These are phyloP conservation scores for Chelonus insularis DNA, from an alignment of 1,140 invertebrate species.

Conservation along the genomic window DNA sequence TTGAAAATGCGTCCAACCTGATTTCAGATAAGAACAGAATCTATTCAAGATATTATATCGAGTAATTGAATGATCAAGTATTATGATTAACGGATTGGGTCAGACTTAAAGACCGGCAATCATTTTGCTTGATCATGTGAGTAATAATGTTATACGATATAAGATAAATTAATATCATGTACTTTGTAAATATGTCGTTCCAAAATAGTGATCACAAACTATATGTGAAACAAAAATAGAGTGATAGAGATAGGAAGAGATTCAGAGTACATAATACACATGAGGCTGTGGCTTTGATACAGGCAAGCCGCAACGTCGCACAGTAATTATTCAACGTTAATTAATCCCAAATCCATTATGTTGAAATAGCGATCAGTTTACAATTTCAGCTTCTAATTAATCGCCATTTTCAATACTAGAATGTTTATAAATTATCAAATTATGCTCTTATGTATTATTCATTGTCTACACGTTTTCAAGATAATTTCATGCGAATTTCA, in stretches of 20 bases:
- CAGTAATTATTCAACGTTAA: conserved; percentile 26
- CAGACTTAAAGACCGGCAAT: not conserved
- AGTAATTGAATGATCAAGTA: not conserved
- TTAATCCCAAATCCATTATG: conserved; percentile 25
- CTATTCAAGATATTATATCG: too few relatives aligned
- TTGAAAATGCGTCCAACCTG: too few relatives aligned
- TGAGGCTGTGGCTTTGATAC: not conserved
- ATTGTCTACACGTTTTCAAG: too few relatives aligned
- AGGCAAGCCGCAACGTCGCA: not conserved
- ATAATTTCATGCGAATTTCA: too few relatives aligned
- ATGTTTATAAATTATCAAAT: not conserved
- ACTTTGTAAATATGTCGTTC: not conserved
- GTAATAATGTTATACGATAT: not conserved
- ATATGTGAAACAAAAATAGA: not conserved
- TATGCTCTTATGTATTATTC: too few relatives aligned
- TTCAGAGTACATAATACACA: not conserved
- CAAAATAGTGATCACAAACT: not conserved
- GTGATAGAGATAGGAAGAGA: not conserved
- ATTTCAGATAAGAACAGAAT: not conserved
- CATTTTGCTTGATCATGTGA: not conserved
- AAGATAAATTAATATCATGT: not conserved
- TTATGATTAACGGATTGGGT: not conserved
- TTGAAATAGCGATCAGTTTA: conserved; percentile 2
- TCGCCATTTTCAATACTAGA: not conserved
- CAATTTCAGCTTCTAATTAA: not conserved